Conservation (phyloP, 92 coral and sea anemone species). For the Paramuricea clavata region DNA sequence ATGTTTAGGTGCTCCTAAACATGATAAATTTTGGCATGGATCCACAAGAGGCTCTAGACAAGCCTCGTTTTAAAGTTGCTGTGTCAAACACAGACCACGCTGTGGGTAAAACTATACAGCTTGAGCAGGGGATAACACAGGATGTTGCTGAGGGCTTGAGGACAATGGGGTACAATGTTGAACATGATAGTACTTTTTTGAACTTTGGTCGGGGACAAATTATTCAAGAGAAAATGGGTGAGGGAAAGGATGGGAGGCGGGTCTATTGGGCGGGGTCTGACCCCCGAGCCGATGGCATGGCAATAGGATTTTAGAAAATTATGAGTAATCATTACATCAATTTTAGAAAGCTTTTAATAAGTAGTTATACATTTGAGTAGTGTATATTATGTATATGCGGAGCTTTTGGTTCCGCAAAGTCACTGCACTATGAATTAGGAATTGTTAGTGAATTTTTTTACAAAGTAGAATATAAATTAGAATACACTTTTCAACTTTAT, state of each 20-base stretch:
- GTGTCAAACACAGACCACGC: slow-evolving; percentile 45
- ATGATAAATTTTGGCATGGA: slow-evolving; percentile 98
- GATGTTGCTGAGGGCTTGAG: slow-evolving; percentile 59
- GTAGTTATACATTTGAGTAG: too few species aligned
- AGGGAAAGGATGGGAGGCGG: slow-evolving; percentile 60
- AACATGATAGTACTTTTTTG: slow-evolving; percentile 70
- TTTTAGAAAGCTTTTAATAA: too few species aligned
- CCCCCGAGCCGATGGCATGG: slow-evolving; percentile 94
- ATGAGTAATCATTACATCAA: too few species aligned
- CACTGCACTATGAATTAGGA: too few species aligned
- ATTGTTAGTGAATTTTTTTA: too few species aligned
- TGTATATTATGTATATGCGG: too few species aligned
- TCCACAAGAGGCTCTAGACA: slow-evolving; percentile 95
- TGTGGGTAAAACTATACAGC: slow-evolving; percentile 57
- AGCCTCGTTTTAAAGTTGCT: slow-evolving; percentile 82
- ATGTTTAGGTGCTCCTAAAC: slow-evolving; percentile 81
- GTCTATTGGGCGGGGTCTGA: slow-evolving; percentile 99
- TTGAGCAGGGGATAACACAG: slow-evolving; percentile 87
- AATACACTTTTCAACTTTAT: too few species aligned
- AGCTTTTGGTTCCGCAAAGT: too few species aligned
- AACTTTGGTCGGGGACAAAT: slow-evolving; percentile 93
- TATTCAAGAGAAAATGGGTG: slow-evolving; percentile 69
- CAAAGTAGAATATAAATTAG: too few species aligned
- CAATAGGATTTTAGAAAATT: slow-evolving; percentile 85
- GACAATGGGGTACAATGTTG: slow-evolving; percentile 77